Conservation (phyloP, 2,888 invertebrate genomes). For the Pecten maximus region DNA sequence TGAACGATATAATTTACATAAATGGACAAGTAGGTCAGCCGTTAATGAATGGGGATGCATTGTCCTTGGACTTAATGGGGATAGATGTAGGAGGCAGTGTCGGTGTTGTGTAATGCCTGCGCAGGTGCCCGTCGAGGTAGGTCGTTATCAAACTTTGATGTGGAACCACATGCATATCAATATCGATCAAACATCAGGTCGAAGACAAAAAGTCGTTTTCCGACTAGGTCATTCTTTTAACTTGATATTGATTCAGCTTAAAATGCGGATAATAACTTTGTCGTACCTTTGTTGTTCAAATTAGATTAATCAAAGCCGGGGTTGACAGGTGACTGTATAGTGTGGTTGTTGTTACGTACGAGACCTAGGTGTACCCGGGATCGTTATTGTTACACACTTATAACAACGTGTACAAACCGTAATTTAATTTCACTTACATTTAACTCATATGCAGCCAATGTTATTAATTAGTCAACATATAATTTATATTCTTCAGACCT, state of each 20-base stretch:
- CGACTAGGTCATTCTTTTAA: not conserved
- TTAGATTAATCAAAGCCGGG: slow-evolving; percentile 14
- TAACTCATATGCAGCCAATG: not conserved
- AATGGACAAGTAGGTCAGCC: not conserved
- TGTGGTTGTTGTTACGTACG: not conserved
- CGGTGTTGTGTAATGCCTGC: not conserved
- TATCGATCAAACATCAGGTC: slow-evolving; percentile 8
- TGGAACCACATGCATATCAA: slow-evolving; percentile 20
- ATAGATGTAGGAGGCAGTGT: not conserved
- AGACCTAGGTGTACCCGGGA: not conserved
- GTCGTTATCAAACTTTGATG: slow-evolving; percentile 26
- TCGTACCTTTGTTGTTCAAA: slow-evolving; percentile 9
- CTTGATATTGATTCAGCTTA: slow-evolving; percentile 20
- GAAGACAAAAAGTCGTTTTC: slow-evolving; percentile 2
- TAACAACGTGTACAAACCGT: not conserved
- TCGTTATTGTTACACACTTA: slow-evolving; percentile 1
- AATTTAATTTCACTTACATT: slow-evolving; percentile 1
- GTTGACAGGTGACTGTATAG: not conserved
- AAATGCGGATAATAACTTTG: slow-evolving; percentile 11
- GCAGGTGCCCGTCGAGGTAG: not conserved
- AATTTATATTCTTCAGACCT: not conserved
- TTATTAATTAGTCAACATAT: slow-evolving; percentile 19
- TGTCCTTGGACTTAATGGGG: not conserved
- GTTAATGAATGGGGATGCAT: not conserved
- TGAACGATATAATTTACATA: not conserved